Evolutionary conservation across 1,140 invertebrate species (phyloP), one percentile per base, ranked within the genome.

Genomic region (Heterodera carotae): DNA sequence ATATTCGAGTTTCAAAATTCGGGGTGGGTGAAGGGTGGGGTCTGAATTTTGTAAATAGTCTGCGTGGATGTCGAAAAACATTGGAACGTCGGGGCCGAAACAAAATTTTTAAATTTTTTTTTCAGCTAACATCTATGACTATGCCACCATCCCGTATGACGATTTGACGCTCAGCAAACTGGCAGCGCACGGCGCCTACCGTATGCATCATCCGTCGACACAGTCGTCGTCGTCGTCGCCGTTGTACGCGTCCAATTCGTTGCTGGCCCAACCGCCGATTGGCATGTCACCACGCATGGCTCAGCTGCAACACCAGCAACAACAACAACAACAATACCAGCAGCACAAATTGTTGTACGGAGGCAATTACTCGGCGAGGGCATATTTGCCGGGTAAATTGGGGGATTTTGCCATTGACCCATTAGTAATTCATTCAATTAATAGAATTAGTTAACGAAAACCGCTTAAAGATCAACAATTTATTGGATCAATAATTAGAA

Each of bases 111-210:
- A 29, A n/a, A 62, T 62, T 62, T 62, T 62, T n/a, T 1, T 62
- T 29, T 27, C 62, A 60, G 48, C n/a, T 4, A 31, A 27, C 8
- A 18, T 34, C 25, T 15, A 39, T 25, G 48, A 74, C 8, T 74
- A 74, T 62, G 53, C 56, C 59, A 74, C 72, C 22, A 74, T 74
- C 15, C 48, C 48, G 25, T 74, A 74, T 64, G 72, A 74, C 36
- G 72, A 74, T 27, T 62, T 74, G 64, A 18, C 36, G 7, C 29
- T 22, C 53, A 2, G 29, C 39, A 69, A 34, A 36, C 39, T 4
- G 8, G 22, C 39, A 15, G 31, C 72, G 4, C 27, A 25, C 43
- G 25, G 12, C 56, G 64, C 22, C 64, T 29, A 31, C 72, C 12
- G 43, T 73, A 60, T 73, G 31, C 72, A 62, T 27, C 56, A 59